phyloP scores from a whole-genome alignment of 1,140 invertebrate genomes.

The Drosophila subobscura region DNA sequence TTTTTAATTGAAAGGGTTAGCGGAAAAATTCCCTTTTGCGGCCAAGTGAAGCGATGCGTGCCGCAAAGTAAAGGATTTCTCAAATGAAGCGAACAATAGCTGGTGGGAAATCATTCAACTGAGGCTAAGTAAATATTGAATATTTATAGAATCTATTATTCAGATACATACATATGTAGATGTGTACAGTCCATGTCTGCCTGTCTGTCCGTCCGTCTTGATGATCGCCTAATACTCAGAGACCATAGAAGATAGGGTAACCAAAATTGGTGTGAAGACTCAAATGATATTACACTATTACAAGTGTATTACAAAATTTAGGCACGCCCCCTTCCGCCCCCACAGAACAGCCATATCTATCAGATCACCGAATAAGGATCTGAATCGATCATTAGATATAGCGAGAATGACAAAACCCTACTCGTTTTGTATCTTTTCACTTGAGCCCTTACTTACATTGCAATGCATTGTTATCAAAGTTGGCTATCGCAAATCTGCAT shows the following conservation, averaged over 20 bases:
- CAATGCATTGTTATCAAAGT: not conserved
- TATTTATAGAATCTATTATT: not conserved
- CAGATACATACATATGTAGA: not conserved
- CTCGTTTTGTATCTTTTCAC: no score
- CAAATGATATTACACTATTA: no score
- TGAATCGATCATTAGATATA: no score
- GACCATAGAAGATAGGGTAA: no score
- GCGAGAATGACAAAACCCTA: no score
- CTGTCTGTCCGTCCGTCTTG: no score
- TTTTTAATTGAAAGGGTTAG: constrained; percentile 42
- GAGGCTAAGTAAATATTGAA: not conserved
- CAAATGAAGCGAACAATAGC: not conserved
- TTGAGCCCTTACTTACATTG: not conserved
- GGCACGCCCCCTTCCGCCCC: no score
- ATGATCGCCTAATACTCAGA: no score
- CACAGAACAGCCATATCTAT: no score
- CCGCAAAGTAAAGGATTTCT: not conserved
- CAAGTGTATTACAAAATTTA: no score
- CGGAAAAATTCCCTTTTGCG: not conserved
- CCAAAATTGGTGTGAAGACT: not conserved
- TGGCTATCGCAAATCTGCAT: not conserved
- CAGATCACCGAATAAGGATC: no score
- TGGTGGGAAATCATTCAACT: not conserved
- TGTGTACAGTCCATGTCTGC: no score
- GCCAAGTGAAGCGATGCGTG: not conserved